These are phyloP conservation scores for Eulithis testata DNA, from an alignment of 2,888 invertebrate genomes.

Conservation along the genomic window DNA sequence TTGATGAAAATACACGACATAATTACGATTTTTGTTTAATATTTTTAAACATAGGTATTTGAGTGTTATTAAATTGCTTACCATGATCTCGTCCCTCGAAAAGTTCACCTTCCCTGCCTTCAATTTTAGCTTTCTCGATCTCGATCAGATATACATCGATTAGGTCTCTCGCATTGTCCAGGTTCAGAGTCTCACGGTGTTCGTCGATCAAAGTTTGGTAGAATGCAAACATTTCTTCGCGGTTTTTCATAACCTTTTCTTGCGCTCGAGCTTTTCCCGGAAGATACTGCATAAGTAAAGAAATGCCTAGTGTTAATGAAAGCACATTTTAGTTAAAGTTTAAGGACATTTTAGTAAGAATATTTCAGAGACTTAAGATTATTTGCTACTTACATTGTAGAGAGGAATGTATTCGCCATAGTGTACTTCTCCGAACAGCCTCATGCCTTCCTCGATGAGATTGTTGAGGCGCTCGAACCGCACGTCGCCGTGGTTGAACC, in stretches of 20 bases:
- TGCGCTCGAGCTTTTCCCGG: conserved; percentile 86
- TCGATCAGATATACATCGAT: conserved; percentile 94
- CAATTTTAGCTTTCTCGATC: conserved; percentile 92
- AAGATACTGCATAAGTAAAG: conserved; percentile 76
- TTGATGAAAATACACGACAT: background rate
- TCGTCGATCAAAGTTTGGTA: conserved; percentile 93
- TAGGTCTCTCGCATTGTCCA: conserved; percentile 91
- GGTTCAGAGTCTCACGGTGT: conserved; percentile 90
- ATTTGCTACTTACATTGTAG: conserved; percentile 80
- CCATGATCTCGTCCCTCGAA: conserved; percentile 95
- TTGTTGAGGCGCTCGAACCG: conserved; percentile 92
- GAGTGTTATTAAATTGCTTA: conserved; percentile 65
- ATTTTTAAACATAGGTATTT: background rate
- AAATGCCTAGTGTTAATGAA: conserved; percentile 4
- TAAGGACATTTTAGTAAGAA: background rate
- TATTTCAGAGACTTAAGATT: background rate
- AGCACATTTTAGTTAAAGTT: background rate
- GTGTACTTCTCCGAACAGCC: conserved; percentile 92
- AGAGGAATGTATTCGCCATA: conserved; percentile 93
- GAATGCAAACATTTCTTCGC: conserved; percentile 93
- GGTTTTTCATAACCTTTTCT: conserved; percentile 87
- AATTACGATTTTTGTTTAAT: background rate
- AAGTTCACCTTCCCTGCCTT: conserved; percentile 88
- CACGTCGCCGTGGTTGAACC: conserved; percentile 91
- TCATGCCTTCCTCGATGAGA: conserved; percentile 96